Conservation (phyloP, 2,113 vertebrate genomes). For the Xyliphius kryptos region DNA sequence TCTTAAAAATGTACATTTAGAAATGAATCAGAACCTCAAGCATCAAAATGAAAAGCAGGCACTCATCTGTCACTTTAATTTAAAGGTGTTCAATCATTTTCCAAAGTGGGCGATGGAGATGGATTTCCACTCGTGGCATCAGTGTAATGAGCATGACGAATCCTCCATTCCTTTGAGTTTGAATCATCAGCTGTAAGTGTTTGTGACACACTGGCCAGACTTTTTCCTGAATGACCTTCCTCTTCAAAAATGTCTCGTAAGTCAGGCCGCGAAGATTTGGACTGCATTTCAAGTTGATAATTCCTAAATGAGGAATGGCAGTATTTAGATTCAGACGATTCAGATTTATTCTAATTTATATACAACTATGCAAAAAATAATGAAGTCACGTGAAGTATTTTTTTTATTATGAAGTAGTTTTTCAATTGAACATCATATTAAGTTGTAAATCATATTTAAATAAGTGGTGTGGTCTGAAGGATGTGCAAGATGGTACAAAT, state of each 20-base stretch:
- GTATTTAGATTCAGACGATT: slow-evolving; percentile 18
- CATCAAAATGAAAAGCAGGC: too few species aligned
- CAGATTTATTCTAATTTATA: slow-evolving; percentile 3
- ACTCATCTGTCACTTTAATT: neutral
- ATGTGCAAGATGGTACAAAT: too few species aligned
- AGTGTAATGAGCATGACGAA: neutral
- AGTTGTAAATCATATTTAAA: too few species aligned
- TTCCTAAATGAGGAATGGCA: slow-evolving; percentile 7
- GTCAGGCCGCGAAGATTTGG: neutral
- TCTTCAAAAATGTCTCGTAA: slow-evolving; percentile 17
- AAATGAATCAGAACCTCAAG: too few species aligned
- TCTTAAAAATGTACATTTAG: too few species aligned
- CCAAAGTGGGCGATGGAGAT: neutral
- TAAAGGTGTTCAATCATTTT: slow-evolving; percentile 1
- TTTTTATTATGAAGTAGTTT: too few species aligned
- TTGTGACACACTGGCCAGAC: slow-evolving; percentile 1
- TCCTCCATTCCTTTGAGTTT: neutral
- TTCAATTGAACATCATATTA: too few species aligned
- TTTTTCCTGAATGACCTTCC: slow-evolving; percentile 1
- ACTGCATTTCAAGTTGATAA: slow-evolving; percentile 10
- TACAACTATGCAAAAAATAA: too few species aligned
- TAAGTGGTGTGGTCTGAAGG: too few species aligned
- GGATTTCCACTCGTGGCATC: slow-evolving; percentile 3
- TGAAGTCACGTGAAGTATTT: too few species aligned
- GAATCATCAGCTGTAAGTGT: slow-evolving; percentile 6